Conservation (phyloP, 2,888 invertebrate genomes). For the Apotomis turbidana region DNA sequence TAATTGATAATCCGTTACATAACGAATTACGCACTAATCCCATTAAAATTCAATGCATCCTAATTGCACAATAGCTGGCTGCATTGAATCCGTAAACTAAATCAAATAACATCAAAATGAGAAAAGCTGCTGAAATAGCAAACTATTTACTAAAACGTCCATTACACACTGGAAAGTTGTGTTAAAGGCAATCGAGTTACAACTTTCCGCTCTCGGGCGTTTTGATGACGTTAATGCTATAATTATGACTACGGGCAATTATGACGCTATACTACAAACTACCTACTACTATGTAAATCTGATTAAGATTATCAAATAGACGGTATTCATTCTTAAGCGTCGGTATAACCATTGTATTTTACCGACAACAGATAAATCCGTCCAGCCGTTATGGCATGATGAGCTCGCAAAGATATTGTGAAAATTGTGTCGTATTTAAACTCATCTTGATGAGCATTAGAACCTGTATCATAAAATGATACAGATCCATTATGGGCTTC, state of each 20-base stretch:
- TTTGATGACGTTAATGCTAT: slow-evolving; percentile 19
- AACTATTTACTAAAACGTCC: slow-evolving; percentile 5
- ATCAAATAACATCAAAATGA: neutral
- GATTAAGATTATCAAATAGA: too few relatives aligned
- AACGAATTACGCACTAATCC: neutral
- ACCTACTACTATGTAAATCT: too few relatives aligned
- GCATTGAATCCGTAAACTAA: neutral
- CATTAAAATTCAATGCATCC: neutral
- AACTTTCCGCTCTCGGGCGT: slow-evolving; percentile 12
- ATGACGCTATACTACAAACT: neutral
- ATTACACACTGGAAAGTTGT: slow-evolving; percentile 15
- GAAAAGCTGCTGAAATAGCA: slow-evolving; percentile 1
- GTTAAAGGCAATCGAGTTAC: slow-evolving; percentile 24
- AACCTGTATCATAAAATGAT: too few relatives aligned
- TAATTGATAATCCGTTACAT: neutral
- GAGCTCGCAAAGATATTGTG: too few relatives aligned
- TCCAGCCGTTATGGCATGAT: too few relatives aligned
- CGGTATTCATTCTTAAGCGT: too few relatives aligned
- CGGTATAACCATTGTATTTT: too few relatives aligned
- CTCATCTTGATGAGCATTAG: too few relatives aligned
- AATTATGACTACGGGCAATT: neutral
- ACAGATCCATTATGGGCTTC: too few relatives aligned
- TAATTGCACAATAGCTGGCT: neutral
- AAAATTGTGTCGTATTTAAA: too few relatives aligned
- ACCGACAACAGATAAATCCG: too few relatives aligned